These are phyloP conservation scores for Hymenochirus boettgeri DNA, from an alignment of 2,113 vertebrate species.

Conservation along the genomic window DNA sequence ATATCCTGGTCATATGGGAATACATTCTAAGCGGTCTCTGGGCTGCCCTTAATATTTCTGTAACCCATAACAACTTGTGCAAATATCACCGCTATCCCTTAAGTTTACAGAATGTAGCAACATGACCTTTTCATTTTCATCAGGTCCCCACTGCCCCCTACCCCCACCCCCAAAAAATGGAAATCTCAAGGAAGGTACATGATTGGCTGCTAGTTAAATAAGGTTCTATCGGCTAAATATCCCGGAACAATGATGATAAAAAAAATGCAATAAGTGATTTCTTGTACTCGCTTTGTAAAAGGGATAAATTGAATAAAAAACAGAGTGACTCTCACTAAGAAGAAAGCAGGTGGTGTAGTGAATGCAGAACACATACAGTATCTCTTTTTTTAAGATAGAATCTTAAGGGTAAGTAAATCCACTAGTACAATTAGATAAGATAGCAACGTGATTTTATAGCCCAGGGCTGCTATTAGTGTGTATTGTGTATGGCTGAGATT, in stretches of 20 bases:
- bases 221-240: constrained; percentile 6
- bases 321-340: constrained; percentile 27
- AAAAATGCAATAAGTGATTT: constrained; percentile 7
- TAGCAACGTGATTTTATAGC: constrained; percentile 12
- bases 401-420: constrained; percentile 1
- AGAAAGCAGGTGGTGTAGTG: constrained; percentile 21
- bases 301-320: constrained; percentile 23
- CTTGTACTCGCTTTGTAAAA: neutral
- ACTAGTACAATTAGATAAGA: constrained; percentile 2
- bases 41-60: constrained; percentile 1
- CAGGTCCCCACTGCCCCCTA: neutral
- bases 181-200: constrained; percentile 1
- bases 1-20: constrained; percentile 24
- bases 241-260: constrained; percentile 12
- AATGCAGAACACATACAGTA: constrained; percentile 13
- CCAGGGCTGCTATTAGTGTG: neutral
- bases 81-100: constrained; percentile 21
- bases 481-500: no score
- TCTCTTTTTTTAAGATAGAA: constrained; percentile 1
- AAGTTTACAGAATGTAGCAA: constrained; percentile 20
- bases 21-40: constrained; percentile 8
- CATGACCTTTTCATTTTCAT: constrained; percentile 13
- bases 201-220: constrained; percentile 24
- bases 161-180: no score
- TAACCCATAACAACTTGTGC: constrained; percentile 33